phyloP scores from a whole-genome alignment of 2,888 invertebrate genomes.

The Cantharis flavilabris region DNA sequence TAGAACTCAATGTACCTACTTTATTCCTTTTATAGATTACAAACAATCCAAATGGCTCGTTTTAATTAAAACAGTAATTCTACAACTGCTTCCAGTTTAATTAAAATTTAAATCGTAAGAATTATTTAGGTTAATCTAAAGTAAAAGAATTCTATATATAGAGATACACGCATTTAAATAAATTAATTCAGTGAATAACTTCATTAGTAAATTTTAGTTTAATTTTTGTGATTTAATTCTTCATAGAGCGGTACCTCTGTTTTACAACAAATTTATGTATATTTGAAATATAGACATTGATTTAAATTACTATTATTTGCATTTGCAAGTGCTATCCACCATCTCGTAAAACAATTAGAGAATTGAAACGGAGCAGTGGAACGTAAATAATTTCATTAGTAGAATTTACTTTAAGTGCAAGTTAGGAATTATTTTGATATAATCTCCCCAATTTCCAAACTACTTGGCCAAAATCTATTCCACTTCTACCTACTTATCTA shows the following conservation, averaged over 20 bases:
- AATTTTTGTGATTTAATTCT: not conserved
- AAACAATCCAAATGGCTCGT: not conserved
- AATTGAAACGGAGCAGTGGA: slow-evolving; percentile 23
- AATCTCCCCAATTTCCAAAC: slow-evolving; percentile 20
- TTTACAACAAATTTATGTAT: not conserved
- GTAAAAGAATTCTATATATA: not conserved
- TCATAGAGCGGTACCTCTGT: not conserved
- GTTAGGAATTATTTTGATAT: slow-evolving; percentile 21
- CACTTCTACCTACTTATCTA: not conserved
- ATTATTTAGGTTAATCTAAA: not conserved
- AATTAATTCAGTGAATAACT: not conserved
- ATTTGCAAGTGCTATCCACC: slow-evolving; percentile 20
- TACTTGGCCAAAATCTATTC: slow-evolving; percentile 8
- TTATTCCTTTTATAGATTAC: not conserved
- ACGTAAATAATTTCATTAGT: slow-evolving; percentile 28
- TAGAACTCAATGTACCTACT: not conserved
- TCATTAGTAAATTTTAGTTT: not conserved
- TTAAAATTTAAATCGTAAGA: not conserved
- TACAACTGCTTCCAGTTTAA: not conserved
- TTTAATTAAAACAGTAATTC: not conserved
- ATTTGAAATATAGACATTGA: not conserved
- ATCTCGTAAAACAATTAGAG: slow-evolving; percentile 27
- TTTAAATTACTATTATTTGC: slow-evolving; percentile 27
- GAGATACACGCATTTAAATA: not conserved
- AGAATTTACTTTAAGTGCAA: slow-evolving; percentile 27